Percentiles rank a stretch among this genome's conserved stretches.
phyloP scores from a whole-genome alignment of 37 sponge, comb jelly and placozoan genomes.

The Diacarnus erythraeanus region DNA sequence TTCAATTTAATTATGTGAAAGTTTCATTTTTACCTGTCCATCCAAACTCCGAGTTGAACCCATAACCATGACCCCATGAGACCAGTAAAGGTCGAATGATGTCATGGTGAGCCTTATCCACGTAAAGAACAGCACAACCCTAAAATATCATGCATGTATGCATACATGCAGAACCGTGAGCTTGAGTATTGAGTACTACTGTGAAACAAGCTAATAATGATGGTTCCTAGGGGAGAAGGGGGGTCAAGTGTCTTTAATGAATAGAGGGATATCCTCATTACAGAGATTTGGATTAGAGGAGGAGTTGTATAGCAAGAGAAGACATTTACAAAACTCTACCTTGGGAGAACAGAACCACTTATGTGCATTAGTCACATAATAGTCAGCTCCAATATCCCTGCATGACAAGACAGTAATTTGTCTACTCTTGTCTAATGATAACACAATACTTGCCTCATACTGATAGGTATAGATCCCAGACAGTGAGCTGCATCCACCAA shows the following conservation, averaged over 20 bases:
- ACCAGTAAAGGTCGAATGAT: slow-evolving; percentile 69
- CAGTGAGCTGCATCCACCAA: slow-evolving; percentile 95
- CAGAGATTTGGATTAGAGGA: not conserved
- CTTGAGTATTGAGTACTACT: too few relatives aligned
- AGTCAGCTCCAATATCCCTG: slow-evolving; percentile 80
- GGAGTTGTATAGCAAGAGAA: not conserved
- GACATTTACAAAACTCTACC: slow-evolving; percentile 35
- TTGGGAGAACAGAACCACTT: slow-evolving; percentile 93
- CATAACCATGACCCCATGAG: slow-evolving; percentile 76
- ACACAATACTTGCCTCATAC: slow-evolving; percentile 55
- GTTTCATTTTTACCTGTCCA: slow-evolving; percentile 61
- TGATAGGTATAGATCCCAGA: slow-evolving; percentile 69
- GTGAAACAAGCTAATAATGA: not conserved
- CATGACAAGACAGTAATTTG: not conserved
- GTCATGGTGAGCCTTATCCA: slow-evolving; percentile 50
- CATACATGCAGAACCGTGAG: too few relatives aligned
- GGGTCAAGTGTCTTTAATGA: too few relatives aligned
- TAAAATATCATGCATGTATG: too few relatives aligned
- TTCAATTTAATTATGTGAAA: not conserved
- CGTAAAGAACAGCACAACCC: slow-evolving; percentile 86
- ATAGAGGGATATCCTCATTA: not conserved
- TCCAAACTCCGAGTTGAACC: slow-evolving; percentile 75
- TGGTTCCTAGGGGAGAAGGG: not conserved
- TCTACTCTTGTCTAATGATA: not conserved
- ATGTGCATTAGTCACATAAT: slow-evolving; percentile 79